Evolutionary conservation across 2,797 vertebrate species (phyloP), one percentile per base, ranked within the genome.

Genomic region (Artibeus jamaicensis): DNA sequence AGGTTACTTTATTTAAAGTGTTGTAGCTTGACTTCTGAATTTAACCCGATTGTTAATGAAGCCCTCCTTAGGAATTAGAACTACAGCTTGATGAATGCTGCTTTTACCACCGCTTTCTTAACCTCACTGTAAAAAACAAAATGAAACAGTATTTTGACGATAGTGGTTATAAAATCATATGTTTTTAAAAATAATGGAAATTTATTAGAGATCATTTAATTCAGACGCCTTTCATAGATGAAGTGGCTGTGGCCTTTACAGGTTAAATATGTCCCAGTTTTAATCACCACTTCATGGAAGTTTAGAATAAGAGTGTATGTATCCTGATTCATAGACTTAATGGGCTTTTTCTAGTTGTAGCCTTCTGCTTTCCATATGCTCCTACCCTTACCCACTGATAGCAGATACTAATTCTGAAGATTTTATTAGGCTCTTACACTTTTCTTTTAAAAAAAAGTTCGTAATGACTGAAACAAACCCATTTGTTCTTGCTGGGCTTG

Each of bases 121-220:
- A 76, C 9, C 65, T 42, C 24, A 77, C n/a, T 76, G 21, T 37
- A 18, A 50, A 93, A 86, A 89, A 62, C 32, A 32, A 62, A 62
- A 62, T 5, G 15, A 16, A 65, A 65, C 26, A 29, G 34, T 67
- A 46, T 94, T 86, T 88, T 84, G 32, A 91, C 26, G 8, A 89
- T 22, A 76, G 34, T 83, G n/a, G 48, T 76, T 74, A 44, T 89
- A 68, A 93, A 86, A 32, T 94, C 81, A 71, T 74, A 84, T n/a
- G 8, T 82, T 93, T 57, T 81, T 53, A 32, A 67, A 93, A 67
- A 46, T 94, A 55, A 68, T 90, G 37, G n/a, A 81, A 65, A 53
- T 85, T 24, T 78, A 14, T n/a, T 92, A 59, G 48, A 94, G 16
- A 62, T 53, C 9, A 91, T 89, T 93, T 93, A 85, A 37, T 83